phyloP scores from a whole-genome alignment of 2,797 vertebrate species.

The Rhinichthys osculus region DNA sequence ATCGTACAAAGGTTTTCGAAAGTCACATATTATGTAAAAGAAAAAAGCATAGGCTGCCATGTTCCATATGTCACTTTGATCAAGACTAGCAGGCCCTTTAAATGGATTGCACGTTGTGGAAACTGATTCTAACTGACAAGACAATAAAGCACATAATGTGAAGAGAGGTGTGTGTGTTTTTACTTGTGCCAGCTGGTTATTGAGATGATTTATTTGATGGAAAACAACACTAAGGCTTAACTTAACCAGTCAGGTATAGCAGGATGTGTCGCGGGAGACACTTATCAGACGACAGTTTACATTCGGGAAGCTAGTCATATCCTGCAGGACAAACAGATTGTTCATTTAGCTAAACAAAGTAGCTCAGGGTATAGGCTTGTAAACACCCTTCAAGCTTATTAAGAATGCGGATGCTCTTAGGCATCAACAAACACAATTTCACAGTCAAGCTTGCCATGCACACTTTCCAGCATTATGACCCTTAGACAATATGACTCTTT shows the following conservation, averaged over 20 bases:
- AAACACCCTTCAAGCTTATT: conserved; percentile 16
- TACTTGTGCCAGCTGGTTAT: conserved; percentile 25
- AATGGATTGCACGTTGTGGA: not conserved
- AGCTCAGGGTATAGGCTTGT: not conserved
- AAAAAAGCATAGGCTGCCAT: conserved; percentile 32
- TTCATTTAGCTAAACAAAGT: conserved; percentile 33
- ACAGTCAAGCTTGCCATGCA: not conserved
- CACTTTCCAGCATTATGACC: not conserved
- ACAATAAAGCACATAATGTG: conserved; percentile 29
- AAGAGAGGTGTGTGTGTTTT: conserved; percentile 25
- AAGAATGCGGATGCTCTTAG: not conserved
- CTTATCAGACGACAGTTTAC: conserved; percentile 19
- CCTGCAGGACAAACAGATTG: conserved; percentile 32
- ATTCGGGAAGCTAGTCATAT: conserved; percentile 7
- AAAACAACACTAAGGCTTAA: conserved; percentile 24
- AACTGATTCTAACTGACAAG: conserved; percentile 48
- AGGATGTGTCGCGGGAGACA: not conserved
- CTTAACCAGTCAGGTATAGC: conserved; percentile 12
- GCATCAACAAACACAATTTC: conserved; percentile 13
- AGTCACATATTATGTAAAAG: conserved; percentile 26
- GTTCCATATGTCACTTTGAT: conserved; percentile 25
- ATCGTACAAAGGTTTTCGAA: conserved; percentile 22
- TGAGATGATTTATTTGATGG: conserved; percentile 26
- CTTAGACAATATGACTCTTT: not conserved
- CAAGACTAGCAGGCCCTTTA: conserved; percentile 21